Conservation (phyloP, 2,113 vertebrate species). For the Willisornis vidua region DNA sequence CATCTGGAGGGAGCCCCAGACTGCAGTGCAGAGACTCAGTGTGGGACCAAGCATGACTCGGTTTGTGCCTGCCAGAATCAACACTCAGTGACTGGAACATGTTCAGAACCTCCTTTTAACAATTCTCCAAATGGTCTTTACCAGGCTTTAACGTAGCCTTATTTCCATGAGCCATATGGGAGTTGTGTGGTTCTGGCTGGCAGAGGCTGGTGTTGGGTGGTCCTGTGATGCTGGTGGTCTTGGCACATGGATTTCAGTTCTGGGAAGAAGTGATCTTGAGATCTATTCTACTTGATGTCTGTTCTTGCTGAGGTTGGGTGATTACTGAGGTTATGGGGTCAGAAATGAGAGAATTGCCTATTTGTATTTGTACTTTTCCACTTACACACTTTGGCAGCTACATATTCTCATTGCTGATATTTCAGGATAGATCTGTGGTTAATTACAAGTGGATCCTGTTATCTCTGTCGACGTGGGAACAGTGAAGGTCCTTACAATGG, state of each 20-base stretch:
- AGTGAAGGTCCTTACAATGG: background rate
- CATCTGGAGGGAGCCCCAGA: constrained; percentile 56
- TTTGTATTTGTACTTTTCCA: background rate
- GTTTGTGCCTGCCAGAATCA: constrained; percentile 51
- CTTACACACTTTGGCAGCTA: background rate
- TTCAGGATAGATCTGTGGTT: background rate
- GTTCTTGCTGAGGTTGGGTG: background rate
- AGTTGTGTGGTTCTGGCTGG: constrained; percentile 10
- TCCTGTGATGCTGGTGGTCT: background rate
- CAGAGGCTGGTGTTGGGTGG: constrained; percentile 11
- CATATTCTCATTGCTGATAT: background rate
- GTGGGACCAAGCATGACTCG: constrained; percentile 17
- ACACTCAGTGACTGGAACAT: constrained; percentile 54
- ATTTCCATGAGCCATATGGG: background rate
- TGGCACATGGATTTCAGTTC: background rate
- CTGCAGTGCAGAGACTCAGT: constrained; percentile 8
- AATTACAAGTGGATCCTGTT: background rate
- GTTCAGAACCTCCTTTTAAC: constrained; percentile 43
- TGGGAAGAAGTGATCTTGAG: background rate
- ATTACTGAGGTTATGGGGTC: background rate
- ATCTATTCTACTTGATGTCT: background rate
- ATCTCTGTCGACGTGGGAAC: background rate
- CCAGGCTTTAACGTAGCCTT: background rate
- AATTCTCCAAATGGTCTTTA: constrained; percentile 32
- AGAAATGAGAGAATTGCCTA: background rate